Evolutionary conservation across 2,113 vertebrate species (phyloP), one percentile per base, ranked within the genome.

Genomic region (Cottus gobio): DNA sequence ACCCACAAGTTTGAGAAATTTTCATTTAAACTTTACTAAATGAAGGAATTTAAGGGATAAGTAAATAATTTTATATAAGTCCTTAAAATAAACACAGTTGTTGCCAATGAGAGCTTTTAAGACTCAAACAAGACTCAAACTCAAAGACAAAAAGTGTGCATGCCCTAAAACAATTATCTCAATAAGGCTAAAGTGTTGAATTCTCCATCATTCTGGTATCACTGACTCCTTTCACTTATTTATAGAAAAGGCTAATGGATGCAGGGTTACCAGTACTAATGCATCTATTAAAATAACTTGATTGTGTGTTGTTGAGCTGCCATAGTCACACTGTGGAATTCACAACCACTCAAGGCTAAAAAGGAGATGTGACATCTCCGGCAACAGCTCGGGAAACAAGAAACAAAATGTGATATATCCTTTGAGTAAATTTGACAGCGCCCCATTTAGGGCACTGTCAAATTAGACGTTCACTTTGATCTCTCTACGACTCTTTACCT

Each of bases 381-480:
- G 9, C 20, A 62, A 34, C 34, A 63, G 61, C 48, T 42, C 11
- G 9, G 26, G 15, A 66, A 57, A 76, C 24, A 16, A 54, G 48
- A n/a, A 44, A 28, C 46, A 58, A 7, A 28, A 11, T 54, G 76
- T 62, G 57, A 52, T 61, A 39, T 58, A 71, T 71, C 30, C 26
- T 60, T 18, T 64, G 48, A 66, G 20, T 37, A n/a, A 60, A 12
- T 58, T 50, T 50, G 48, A 50, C 18, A 50, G 48, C 20, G 48
- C 48, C 48, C 48, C 48, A 50, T 22, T 22, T 50, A 16, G 36
- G 22, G 46, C 46, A 50, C 30, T 52, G 30, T 52, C n/a, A 70
- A 48, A 60, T 60, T 31, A 16, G n/a, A 36, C 5, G 18, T 20
- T 18, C 20, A 1, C 13, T 54, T 4, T 10, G 34, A 50, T 58